Percentiles rank a stretch among this genome's conserved stretches.
Conservation (phyloP, 2,113 vertebrate species). For the Brachyhypopomus occidentalis region DNA sequence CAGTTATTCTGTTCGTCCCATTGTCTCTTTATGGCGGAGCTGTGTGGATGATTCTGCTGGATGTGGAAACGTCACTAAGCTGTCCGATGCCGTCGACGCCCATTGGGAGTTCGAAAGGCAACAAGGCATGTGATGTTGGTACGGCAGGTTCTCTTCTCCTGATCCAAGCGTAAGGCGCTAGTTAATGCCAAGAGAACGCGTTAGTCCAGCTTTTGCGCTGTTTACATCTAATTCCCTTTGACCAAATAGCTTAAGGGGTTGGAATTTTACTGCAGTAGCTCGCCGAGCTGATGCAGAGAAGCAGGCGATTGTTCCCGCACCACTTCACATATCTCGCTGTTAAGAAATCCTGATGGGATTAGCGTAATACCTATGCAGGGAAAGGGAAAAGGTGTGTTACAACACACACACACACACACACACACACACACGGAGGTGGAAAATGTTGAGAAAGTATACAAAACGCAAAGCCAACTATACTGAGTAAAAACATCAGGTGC, state of each 20-base stretch:
- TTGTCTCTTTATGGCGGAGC: slow-evolving; percentile 3
- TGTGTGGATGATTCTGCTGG: slow-evolving; percentile 9
- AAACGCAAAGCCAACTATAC: too few species aligned
- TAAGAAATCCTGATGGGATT: slow-evolving; percentile 7
- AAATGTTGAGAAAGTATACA: too few species aligned
- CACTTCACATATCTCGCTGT: background rate
- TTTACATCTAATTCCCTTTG: slow-evolving; percentile 65
- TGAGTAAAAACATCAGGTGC: too few species aligned
- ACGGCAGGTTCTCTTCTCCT: slow-evolving; percentile 52
- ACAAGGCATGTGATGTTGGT: slow-evolving; percentile 58
- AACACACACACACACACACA: too few species aligned
- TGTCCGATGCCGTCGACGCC: background rate
- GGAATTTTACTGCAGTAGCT: slow-evolving; percentile 52
- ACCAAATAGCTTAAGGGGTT: slow-evolving; percentile 61
- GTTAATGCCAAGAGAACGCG: slow-evolving; percentile 64
- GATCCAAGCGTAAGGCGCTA: slow-evolving; percentile 42
- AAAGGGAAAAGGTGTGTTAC: background rate
- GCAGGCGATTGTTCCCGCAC: background rate
- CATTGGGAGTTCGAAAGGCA: background rate
- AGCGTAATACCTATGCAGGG: background rate
- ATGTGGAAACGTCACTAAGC: background rate
- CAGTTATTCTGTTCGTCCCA: background rate
- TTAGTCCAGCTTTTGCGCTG: slow-evolving; percentile 57
- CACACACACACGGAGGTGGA: too few species aligned
- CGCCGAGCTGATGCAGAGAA: slow-evolving; percentile 52